Evolutionary conservation across 2,888 invertebrate genomes (phyloP), one percentile per base, ranked within the genome.

Genomic region (Diplolepis rosae): DNA sequence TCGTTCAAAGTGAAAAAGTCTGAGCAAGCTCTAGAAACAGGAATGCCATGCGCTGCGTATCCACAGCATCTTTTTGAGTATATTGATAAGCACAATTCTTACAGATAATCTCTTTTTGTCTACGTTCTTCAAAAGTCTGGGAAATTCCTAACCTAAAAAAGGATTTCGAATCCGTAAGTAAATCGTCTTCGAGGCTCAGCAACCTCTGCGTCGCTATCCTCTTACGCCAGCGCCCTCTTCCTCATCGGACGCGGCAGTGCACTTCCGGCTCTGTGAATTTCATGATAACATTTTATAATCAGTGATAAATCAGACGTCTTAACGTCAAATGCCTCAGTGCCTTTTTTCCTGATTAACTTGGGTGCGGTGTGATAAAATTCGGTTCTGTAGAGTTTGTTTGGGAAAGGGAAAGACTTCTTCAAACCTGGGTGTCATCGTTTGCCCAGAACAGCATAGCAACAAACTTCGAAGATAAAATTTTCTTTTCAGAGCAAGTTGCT

Each of bases 181-280:
- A 83, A 80, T 76, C 79, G 73, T 81, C 80, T 77, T 75, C 79
- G 73, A 77, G 78, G 75, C 78, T 75, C 77, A 13, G 72, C 78
- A 79, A 82, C 79, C 80, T 81, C 83, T 82, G 80, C 81, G 82
- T 83, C 79, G 79, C 73, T 78, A 66, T 80, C 78, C 79, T 78
- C 35, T 61, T 13, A 35, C 22, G n/a, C 35, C 39, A 61, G 61
- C 61, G 61, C 61, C 61, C 61, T 39, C 61, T 61, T 61, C 61
- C 13, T 35, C 32, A n/a, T 24, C n/a, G 61, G 39, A 35, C 39
- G 61, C 39, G 74, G 71, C 74, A 74, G 75, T 81, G 79, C 79
- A 80, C 81, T 81, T 81, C 80, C 81, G 80, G 79, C 76, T 76
- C 72, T 72, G 78, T 45, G 70, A 51, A 77, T 73, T 69, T 68